These are phyloP conservation scores for Tetrax tetrax DNA, from an alignment of 2,113 vertebrate species.

Conservation along the genomic window DNA sequence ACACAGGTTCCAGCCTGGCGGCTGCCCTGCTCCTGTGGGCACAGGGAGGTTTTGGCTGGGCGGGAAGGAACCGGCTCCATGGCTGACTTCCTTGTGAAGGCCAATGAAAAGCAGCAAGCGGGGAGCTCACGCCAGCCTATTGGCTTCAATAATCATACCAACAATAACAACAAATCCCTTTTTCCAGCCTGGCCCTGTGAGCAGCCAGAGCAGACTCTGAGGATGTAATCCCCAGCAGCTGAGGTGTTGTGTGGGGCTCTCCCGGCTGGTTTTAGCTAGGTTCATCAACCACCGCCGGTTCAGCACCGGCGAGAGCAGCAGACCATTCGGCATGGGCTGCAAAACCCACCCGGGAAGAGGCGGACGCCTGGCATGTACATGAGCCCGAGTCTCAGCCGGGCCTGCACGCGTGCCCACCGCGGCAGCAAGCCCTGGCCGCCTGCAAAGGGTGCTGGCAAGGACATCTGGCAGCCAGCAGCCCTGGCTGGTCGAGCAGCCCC, in stretches of 20 bases:
- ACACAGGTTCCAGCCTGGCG: accelerated
- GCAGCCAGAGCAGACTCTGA: not conserved
- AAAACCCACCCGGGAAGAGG: not conserved
- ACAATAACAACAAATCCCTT: not conserved
- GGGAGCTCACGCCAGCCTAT: not conserved
- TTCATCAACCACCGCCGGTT: not conserved
- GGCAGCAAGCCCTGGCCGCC: not conserved
- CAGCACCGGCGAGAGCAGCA: not conserved
- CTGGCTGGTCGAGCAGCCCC: accelerated
- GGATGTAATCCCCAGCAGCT: not conserved
- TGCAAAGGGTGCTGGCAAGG: not conserved
- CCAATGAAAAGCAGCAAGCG: not conserved
- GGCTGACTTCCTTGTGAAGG: not conserved
- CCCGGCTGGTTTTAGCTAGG: not conserved
- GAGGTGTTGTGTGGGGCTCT: not conserved
- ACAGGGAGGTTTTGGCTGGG: not conserved
- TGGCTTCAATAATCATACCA: not conserved
- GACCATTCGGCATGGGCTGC: accelerated
- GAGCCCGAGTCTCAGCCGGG: not conserved
- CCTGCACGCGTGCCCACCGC: accelerated
- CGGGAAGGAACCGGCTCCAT: accelerated
- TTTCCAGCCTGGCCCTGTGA: not conserved
- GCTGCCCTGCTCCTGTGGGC: not conserved
- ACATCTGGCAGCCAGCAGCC: not conserved
- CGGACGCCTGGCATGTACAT: accelerated